Evolutionary conservation across 2,888 invertebrate species (phyloP).

Genomic region (Marronus borbonicus): DNA sequence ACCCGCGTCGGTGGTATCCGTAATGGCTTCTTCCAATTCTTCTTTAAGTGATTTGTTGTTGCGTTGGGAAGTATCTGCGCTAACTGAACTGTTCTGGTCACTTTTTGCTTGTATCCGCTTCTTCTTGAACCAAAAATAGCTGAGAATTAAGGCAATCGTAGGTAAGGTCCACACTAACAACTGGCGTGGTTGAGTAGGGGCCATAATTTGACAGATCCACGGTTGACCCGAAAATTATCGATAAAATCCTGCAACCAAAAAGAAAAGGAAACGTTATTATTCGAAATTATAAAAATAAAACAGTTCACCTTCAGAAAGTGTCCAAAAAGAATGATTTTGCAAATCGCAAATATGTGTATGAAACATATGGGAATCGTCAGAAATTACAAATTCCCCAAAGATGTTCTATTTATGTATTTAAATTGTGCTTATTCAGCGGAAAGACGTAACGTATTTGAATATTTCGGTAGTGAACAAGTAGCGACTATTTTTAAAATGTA

Average conservation of each 20-base stretch:
- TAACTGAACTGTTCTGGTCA: slow-evolving; percentile 73
- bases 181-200: slow-evolving; percentile 79
- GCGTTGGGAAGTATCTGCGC: slow-evolving; percentile 27
- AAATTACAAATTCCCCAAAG: no score
- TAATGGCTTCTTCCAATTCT: slow-evolving; percentile 69
- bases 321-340: no score
- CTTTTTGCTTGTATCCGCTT: slow-evolving; percentile 82
- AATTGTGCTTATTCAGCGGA: slow-evolving; percentile 3
- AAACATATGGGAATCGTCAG: no score
- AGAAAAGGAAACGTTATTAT: neutral
- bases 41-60: slow-evolving; percentile 66
- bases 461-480: neutral
- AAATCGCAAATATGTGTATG: no score
- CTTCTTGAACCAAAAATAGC: slow-evolving; percentile 88
- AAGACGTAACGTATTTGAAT: slow-evolving; percentile 1
- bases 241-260: slow-evolving; percentile 67
- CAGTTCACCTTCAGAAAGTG: no score
- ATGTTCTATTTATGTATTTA: neutral
- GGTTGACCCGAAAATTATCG: slow-evolving; percentile 75
- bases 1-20: slow-evolving; percentile 23
- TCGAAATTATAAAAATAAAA: neutral
- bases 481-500: neutral
- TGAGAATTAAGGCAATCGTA: slow-evolving; percentile 84
- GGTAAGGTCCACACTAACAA: slow-evolving; percentile 85
- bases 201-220: slow-evolving; percentile 83